Conservation (phyloP, 2,113 vertebrate genomes). For the Psophia crepitans region DNA sequence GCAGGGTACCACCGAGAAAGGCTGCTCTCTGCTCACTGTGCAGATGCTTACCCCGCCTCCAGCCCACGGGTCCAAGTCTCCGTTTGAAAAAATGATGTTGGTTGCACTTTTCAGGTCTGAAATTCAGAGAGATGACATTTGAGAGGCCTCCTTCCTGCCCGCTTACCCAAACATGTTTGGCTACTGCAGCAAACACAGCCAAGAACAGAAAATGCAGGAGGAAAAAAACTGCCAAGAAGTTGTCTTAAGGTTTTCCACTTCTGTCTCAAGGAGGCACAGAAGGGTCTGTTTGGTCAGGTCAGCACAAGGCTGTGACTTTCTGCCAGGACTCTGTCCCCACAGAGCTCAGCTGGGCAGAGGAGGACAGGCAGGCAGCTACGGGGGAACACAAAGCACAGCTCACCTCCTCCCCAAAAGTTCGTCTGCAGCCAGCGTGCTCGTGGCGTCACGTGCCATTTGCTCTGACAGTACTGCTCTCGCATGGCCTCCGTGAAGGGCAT, state of each 20-base stretch:
- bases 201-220: background rate
- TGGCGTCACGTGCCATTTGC: slow-evolving; percentile 82
- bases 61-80: slow-evolving; percentile 93
- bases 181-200: background rate
- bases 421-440: slow-evolving; percentile 79
- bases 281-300: background rate
- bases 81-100: slow-evolving; percentile 96
- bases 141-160: background rate
- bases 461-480: slow-evolving; percentile 79
- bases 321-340: background rate
- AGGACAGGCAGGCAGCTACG: no score
- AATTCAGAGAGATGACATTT: background rate
- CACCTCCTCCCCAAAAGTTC: slow-evolving; percentile 85
- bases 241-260: background rate
- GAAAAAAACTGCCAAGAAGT: background rate
- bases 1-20: background rate
- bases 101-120: slow-evolving; percentile 83
- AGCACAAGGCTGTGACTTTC: background rate
- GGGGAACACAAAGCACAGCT: background rate
- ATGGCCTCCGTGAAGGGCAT: slow-evolving; percentile 79
- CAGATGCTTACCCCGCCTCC: slow-evolving; percentile 85
- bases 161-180: background rate
- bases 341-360: background rate
- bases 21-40: background rate
- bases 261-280: background rate